Conservation (phyloP, 2,113 vertebrate species). For the Notothenia coriiceps region DNA sequence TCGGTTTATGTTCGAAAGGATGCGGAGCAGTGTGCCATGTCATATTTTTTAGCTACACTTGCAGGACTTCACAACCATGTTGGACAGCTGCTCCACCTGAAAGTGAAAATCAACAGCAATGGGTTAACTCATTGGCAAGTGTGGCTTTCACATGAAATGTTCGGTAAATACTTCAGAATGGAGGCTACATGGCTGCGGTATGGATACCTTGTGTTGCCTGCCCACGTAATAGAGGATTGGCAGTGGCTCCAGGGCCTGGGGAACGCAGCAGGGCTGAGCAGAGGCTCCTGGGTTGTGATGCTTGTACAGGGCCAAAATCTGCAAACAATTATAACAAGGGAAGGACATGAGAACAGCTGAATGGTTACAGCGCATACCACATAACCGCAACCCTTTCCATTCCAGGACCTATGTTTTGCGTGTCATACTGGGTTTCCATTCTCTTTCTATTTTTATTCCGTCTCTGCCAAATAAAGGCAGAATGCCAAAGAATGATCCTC, state of each 20-base stretch:
- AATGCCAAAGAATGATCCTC: too few relatives aligned
- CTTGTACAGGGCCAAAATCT: constrained; percentile 93
- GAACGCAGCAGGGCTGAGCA: constrained; percentile 92
- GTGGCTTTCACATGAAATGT: constrained; percentile 5
- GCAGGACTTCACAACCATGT: constrained; percentile 93
- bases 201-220: constrained; percentile 85
- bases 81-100: constrained; percentile 91
- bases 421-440: too few relatives aligned
- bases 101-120: constrained; percentile 39
- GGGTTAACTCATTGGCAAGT: not conserved
- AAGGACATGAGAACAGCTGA: constrained; percentile 20
- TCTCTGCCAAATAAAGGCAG: too few relatives aligned
- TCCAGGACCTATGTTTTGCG: too few relatives aligned
- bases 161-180: constrained; percentile 15
- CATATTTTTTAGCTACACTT: constrained; percentile 88
- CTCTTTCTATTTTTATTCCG: too few relatives aligned
- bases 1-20: not conserved
- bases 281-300: constrained; percentile 93
- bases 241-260: constrained; percentile 88
- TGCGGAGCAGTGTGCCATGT: constrained; percentile 21
- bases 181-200: not conserved
- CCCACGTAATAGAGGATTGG: constrained; percentile 94
- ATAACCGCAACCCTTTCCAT: too few relatives aligned
- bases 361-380: too few relatives aligned
- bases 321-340: constrained; percentile 26